phyloP scores from a whole-genome alignment of 2,888 invertebrate species.

The Orchesella flavescens region DNA sequence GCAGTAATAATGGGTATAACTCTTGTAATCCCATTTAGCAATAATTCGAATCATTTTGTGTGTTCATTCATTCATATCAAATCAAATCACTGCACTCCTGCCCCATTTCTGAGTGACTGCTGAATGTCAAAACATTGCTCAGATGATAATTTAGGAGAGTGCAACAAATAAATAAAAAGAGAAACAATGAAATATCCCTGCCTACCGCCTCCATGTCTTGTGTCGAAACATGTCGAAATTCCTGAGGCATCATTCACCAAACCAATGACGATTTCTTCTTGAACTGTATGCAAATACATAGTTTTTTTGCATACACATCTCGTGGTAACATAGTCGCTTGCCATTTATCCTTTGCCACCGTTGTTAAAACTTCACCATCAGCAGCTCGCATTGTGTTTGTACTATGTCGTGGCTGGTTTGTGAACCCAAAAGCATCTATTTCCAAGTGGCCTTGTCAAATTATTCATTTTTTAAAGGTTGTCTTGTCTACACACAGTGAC shows the following conservation, averaged over 20 bases:
- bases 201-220: slow-evolving; percentile 47
- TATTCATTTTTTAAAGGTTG: slow-evolving; percentile 61
- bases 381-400: neutral
- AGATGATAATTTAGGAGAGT: too few relatives aligned
- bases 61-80: neutral
- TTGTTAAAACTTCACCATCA: neutral
- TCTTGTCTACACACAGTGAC: slow-evolving; percentile 24
- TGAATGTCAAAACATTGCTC: slow-evolving; percentile 11
- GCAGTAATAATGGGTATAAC: too few relatives aligned
- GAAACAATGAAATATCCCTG: slow-evolving; percentile 22
- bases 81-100: neutral
- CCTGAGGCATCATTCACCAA: slow-evolving; percentile 34
- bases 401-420: slow-evolving; percentile 10
- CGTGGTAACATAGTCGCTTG: too few relatives aligned
- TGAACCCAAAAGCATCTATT: slow-evolving; percentile 55
- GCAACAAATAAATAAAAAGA: too few relatives aligned
- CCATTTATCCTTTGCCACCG: too few relatives aligned
- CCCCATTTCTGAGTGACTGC: neutral
- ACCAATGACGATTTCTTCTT: neutral
- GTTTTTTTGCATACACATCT: too few relatives aligned
- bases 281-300: too few relatives aligned
- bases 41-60: too few relatives aligned
- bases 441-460: slow-evolving; percentile 61
- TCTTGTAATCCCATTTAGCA: too few relatives aligned
- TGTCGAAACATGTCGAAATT: slow-evolving; percentile 34